These are phyloP conservation scores for Aphis craccivora DNA, from an alignment of 1,140 invertebrate genomes.

Conservation along the genomic window DNA sequence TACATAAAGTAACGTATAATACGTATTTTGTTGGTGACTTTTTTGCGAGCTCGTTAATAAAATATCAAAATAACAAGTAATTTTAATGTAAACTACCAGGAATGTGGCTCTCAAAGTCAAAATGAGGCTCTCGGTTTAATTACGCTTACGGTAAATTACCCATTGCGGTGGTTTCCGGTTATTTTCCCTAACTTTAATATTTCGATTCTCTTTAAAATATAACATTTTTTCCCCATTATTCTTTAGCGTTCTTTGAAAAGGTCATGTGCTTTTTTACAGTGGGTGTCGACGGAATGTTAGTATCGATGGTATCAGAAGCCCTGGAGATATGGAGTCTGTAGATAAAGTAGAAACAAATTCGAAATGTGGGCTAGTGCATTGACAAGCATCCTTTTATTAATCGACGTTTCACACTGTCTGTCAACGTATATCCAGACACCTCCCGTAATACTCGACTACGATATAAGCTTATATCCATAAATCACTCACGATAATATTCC, in stretches of 20 bases:
- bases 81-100: conserved; percentile 12
- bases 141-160: conserved; percentile 43
- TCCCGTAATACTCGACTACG: not conserved
- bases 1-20: conserved; percentile 20
- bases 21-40: not conserved
- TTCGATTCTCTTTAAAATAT: conserved; percentile 13
- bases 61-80: conserved; percentile 40
- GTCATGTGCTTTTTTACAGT: not conserved
- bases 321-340: not conserved
- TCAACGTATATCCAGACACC: conserved; percentile 24
- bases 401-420: conserved; percentile 46
- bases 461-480: not conserved
- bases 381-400: conserved; percentile 52
- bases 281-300: no score
- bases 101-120: conserved; percentile 5
- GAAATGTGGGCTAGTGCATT: conserved; percentile 20
- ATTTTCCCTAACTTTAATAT: not conserved
- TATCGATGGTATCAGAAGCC: not conserved
- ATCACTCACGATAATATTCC: conserved; percentile 40
- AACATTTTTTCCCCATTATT: conserved; percentile 23
- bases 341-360: conserved; percentile 26
- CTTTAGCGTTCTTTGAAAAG: not conserved
- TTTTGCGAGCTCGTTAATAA: conserved; percentile 3
- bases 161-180: not conserved
- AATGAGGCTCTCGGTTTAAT: conserved; percentile 22